Base-by-base conservation (phyloP, 1,140 invertebrate species). In the Drosophila littoralis region DNA sequence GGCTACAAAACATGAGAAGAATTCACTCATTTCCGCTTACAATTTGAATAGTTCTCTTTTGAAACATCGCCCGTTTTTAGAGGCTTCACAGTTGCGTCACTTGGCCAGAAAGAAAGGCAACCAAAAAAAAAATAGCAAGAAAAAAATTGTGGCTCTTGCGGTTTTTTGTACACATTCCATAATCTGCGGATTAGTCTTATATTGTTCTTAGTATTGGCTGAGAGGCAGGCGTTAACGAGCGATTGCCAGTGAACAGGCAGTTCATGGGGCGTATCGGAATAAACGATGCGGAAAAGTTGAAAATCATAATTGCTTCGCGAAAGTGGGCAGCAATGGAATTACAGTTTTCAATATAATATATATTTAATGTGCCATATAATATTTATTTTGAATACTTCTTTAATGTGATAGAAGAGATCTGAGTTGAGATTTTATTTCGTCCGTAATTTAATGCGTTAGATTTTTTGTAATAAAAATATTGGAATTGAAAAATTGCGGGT, bases 21-120 rank as follows among this genome's bases (percentile, higher is more conserved):
- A 85, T 73, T 76, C 83, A 66, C 64, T 75, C 79, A 82, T 82
- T 86, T 85, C 83, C 82, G 82, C 75, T 76, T 69, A 82, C 72
- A 79, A 75, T 79, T 68, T 66, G 59, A 69, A 72, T 69, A 65
- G 64, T 68, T 43, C 66, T 48, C 12, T n/a, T 32, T n/a, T 51
- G 55, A 59, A 43, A 43, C 43, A 43, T 55, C 36, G 57, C 57
- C 66, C 57, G 54, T 68, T 68, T 54, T 69, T 68, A 42, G 55
- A 46, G 50, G 32, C 50, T 50, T 32, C 48, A n/a, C 38, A 40
- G 36, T 52, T 35, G 13, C 54, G 35, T 10, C 38, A 43, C 51
- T 28, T 36, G 6, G 28, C 9, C 15, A 40, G 59, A 38, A 60
- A 63, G 17, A 36, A 38, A 51, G 45, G 35, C 22, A 33, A 67